Evolutionary conservation across 2,888 invertebrate species (phyloP).

Genomic region (Drosophila emarginata): DNA sequence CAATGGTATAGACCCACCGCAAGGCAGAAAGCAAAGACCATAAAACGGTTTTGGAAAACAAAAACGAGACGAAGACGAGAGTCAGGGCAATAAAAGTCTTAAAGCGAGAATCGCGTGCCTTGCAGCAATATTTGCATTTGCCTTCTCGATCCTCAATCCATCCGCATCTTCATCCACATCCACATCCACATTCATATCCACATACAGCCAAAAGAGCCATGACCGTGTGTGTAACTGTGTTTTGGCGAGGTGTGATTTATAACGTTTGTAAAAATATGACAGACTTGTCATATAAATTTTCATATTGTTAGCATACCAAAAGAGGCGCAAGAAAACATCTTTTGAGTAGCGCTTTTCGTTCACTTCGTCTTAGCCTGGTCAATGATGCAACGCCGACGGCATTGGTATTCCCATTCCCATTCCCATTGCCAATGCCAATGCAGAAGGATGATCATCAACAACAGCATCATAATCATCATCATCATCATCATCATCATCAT

Average conservation of each 20-base stretch:
- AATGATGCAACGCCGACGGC: constrained; percentile 16
- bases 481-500: neutral
- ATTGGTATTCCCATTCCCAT: neutral
- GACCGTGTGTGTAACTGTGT: constrained; percentile 30
- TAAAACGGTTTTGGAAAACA: constrained; percentile 46
- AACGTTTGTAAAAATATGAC: constrained; percentile 78
- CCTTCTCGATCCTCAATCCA: constrained; percentile 33
- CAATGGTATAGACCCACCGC: constrained; percentile 54
- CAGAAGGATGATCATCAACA: constrained; percentile 3
- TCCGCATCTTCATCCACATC: constrained; percentile 16
- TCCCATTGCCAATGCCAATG: neutral
- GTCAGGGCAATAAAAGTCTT: constrained; percentile 44
- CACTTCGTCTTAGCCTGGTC: constrained; percentile 5
- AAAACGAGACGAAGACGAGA: constrained; percentile 43
- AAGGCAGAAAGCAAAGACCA: constrained; percentile 53
- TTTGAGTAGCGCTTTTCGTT: constrained; percentile 35
- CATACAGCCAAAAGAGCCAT: neutral
- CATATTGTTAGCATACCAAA: constrained; percentile 69
- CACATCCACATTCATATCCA: neutral
- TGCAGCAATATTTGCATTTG: constrained; percentile 69
- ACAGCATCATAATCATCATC: neutral
- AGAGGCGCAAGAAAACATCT: constrained; percentile 27
- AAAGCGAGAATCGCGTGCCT: constrained; percentile 64
- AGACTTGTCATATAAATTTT: constrained; percentile 77
- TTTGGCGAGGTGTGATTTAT: constrained; percentile 63